A percentile compares a stretch with the other conserved stretches of the same genome.
phyloP scores from a whole-genome alignment of 2,797 vertebrate species.

The Anas bernieri region DNA sequence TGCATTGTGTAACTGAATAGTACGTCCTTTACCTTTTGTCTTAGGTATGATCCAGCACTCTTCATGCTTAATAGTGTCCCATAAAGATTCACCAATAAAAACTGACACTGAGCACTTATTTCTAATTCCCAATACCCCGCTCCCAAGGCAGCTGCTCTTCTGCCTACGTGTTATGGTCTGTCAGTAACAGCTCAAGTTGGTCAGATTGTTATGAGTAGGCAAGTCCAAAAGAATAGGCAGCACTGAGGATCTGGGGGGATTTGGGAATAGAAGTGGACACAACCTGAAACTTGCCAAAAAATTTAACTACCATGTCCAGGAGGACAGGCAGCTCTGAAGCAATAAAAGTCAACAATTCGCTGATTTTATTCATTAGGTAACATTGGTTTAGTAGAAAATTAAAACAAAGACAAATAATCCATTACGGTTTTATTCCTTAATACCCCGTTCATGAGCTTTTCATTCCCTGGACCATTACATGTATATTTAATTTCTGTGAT shows the following conservation, averaged over 20 bases:
- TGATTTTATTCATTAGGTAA: not conserved
- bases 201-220: not conserved
- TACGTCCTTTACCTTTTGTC: not conserved
- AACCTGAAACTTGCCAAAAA: not conserved
- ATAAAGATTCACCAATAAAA: not conserved
- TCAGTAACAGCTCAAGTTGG: not conserved
- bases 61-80: not conserved
- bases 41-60: not conserved
- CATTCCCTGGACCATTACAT: not conserved
- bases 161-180: not conserved
- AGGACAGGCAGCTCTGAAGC: not conserved
- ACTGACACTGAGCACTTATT: not conserved
- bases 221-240: not conserved
- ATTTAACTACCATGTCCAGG: not conserved
- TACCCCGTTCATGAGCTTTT: not conserved
- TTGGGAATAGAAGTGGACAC: not conserved
- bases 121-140: not conserved
- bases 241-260: not conserved
- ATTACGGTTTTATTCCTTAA: not conserved
- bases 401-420: not conserved
- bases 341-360: not conserved
- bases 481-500: not conserved
- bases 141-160: not conserved
- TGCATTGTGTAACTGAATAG: not conserved
- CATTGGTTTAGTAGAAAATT: not conserved